Conservation (phyloP, 2,113 vertebrate species). For the Calidris pygmaea region DNA sequence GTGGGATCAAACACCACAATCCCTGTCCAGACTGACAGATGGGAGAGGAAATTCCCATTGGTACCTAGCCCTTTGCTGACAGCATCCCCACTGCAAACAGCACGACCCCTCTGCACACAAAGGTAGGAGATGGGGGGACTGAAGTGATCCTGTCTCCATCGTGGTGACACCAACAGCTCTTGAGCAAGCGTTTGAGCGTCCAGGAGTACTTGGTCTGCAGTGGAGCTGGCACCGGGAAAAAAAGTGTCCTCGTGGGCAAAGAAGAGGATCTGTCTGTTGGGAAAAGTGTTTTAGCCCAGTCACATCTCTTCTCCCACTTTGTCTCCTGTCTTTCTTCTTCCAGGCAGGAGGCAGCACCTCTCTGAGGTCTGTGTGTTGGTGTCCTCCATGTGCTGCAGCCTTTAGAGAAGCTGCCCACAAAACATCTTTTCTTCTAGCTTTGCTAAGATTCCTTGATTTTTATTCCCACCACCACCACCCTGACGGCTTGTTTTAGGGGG, state of each 20-base stretch:
- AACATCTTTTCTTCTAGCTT: not conserved
- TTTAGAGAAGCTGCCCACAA: not conserved
- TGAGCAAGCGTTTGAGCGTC: not conserved
- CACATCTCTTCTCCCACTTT: not conserved
- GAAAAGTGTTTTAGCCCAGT: not conserved
- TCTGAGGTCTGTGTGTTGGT: not conserved
- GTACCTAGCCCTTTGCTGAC: not conserved
- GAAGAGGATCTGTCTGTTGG: not conserved
- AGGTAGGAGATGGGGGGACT: not conserved
- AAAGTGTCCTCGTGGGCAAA: not conserved
- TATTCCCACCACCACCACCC: not conserved
- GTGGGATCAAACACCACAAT: not conserved
- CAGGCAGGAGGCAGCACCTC: not conserved
- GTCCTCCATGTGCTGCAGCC: not conserved
- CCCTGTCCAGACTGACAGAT: not conserved
- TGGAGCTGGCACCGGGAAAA: not conserved
- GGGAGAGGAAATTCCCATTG: not conserved
- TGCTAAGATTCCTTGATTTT: not conserved
- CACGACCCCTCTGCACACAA: not conserved
- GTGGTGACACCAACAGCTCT: not conserved
- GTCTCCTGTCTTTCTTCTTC: not conserved
- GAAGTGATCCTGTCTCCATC: accelerated
- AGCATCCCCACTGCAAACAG: not conserved
- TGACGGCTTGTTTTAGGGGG: not conserved
- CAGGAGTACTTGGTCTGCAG: accelerated